Base-by-base conservation (phyloP, 2,113 vertebrate species). In the Pholis gunnellus region DNA sequence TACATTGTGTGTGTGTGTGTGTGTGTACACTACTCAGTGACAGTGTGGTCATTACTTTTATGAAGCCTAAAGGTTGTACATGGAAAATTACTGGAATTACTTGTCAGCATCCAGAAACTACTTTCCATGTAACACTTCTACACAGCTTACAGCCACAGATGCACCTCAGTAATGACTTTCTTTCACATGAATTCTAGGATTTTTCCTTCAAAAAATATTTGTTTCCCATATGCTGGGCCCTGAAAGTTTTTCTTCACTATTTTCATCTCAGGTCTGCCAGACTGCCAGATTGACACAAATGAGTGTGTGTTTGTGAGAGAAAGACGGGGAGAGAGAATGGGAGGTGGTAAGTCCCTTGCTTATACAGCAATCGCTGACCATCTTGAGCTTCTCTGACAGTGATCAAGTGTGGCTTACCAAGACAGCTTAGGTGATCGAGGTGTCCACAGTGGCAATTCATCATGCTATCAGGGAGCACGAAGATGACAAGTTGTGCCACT, bases 381-480 rank as follows among this genome's bases (percentile, higher is more conserved):
- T 94, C 91, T 94, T 89, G 87, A 82, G 89, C 88, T 82, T 68
- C 69, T 82, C 72, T 94, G 93, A 94, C 94, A 95, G 88, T 96
- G 93, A 95, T 94, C 94, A 96, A 96, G 88, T 95, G 75, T 89
- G 90, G 87, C 90, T 89, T 92, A 94, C 88, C 74, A 38, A 94
- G 94, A 94, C 78, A 95, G 88, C 13, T 78, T 78, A 88, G 90
- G 95, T 96, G 94, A 96, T 92, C 88, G 77, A 95, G 82, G 87
- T 92, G 67, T 95, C 90, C 91, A 87, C 91, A 76, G 87, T 92
- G 84, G 94, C 91, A 90, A 95, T 96, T 94, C 92, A 95, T 96
- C 94, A 95, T 91, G 92, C 91, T 94, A 93, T 73, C 93, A 89
- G 27, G 61, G 57, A 88, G 72, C 87, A 83, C 91, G 75, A 74